These are phyloP conservation scores for Rattus rattus DNA, from an alignment of 2,113 vertebrate species.

Conservation along the genomic window DNA sequence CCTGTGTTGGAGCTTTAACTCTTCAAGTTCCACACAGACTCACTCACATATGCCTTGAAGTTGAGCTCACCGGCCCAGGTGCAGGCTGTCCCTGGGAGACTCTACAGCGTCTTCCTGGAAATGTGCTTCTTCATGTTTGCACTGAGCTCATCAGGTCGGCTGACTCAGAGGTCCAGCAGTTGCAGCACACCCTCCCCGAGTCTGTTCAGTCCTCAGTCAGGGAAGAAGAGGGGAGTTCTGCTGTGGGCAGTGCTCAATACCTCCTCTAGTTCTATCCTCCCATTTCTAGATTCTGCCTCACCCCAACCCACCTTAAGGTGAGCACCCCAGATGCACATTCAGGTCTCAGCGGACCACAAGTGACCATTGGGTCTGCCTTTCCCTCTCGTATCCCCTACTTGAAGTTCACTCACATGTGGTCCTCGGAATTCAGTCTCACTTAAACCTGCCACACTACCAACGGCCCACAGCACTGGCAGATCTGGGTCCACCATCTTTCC, in stretches of 20 bases:
- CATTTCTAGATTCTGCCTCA: background rate
- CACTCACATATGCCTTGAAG: constrained; percentile 45
- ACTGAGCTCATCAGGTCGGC: constrained; percentile 52
- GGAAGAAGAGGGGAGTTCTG: background rate
- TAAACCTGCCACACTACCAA: background rate
- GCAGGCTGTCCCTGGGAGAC: background rate
- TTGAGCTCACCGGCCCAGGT: background rate
- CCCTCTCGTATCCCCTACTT: background rate
- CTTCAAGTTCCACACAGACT: constrained; percentile 74
- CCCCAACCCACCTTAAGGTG: background rate
- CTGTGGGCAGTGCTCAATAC: background rate
- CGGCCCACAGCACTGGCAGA: background rate
- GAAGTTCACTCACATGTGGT: background rate
- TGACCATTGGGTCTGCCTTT: background rate
- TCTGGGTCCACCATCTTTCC: background rate
- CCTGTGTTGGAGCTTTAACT: constrained; percentile 87
- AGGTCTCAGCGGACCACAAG: background rate
- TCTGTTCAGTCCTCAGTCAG: background rate
- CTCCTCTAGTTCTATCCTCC: background rate
- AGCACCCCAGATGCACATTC: background rate
- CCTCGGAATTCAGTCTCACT: background rate
- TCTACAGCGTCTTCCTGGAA: constrained; percentile 59
- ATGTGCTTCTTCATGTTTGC: constrained; percentile 39
- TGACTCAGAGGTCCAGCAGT: constrained; percentile 57
- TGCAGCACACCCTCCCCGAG: background rate